These are phyloP conservation scores for Cossypha polioptera DNA, from an alignment of 2,797 vertebrate genomes.

Conservation along the genomic window DNA sequence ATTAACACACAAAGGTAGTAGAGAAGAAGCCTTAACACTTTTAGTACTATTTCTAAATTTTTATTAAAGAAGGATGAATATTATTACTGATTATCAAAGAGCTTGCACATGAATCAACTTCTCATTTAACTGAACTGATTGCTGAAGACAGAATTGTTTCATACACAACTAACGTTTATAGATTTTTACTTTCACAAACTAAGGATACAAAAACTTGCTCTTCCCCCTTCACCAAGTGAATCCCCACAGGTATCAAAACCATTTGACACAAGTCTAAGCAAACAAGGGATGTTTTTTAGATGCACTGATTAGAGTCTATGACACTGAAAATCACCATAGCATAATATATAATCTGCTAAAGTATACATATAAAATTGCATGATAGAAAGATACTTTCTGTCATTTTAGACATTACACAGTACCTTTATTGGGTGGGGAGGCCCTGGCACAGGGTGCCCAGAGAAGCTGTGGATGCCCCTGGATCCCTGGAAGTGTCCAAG, in stretches of 20 bases:
- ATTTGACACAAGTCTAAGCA: neutral
- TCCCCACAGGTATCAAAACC: neutral
- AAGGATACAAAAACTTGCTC: neutral
- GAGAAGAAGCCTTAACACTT: neutral
- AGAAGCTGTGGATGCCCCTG: neutral
- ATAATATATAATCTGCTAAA: rapidly evolving
- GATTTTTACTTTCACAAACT: neutral
- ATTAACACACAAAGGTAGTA: neutral
- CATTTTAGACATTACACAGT: neutral
- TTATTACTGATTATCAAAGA: neutral
- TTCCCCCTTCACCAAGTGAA: neutral
- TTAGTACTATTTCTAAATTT: neutral
- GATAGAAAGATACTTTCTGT: neutral
- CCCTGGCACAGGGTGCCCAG: neutral
- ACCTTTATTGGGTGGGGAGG: neutral
- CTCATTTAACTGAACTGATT: neutral
- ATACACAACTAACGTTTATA: neutral
- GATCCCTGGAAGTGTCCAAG: neutral
- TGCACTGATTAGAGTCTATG: neutral
- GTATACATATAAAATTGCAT: neutral
- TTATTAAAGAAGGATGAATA: neutral
- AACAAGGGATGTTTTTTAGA: neutral
- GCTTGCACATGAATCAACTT: neutral
- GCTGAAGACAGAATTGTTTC: neutral
- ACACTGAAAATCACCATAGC: neutral